A percentile compares a stretch with the other conserved stretches of the same genome.
Evolutionary conservation across 2,113 vertebrate species (phyloP).

Genomic region (Melanostigma gelatinosum): DNA sequence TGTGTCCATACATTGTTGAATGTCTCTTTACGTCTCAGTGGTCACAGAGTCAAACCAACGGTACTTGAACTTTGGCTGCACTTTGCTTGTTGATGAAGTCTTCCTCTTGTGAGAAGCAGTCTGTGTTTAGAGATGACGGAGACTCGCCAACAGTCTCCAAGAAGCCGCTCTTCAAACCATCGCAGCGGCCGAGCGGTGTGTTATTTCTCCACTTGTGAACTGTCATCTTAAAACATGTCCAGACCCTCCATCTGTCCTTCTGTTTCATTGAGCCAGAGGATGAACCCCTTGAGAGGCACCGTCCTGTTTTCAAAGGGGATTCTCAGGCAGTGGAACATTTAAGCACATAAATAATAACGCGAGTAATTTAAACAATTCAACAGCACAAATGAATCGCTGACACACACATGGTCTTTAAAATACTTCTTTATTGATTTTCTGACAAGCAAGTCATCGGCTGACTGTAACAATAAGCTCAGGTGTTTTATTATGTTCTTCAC

Average conservation of each 20-base stretch:
- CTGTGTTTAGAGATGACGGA: not conserved
- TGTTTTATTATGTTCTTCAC: not conserved
- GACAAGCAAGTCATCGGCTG: too few relatives aligned
- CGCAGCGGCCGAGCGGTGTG: not conserved
- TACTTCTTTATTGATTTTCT: not conserved
- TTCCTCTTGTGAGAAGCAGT: not conserved
- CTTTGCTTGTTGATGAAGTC: not conserved
- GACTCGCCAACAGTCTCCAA: not conserved
- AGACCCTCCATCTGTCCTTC: not conserved
- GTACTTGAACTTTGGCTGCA: constrained; percentile 36
- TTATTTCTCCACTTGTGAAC: not conserved
- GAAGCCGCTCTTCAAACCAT: not conserved
- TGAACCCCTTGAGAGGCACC: not conserved
- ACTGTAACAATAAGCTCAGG: not conserved
- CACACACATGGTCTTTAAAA: not conserved
- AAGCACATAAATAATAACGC: not conserved
- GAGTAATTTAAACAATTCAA: not conserved
- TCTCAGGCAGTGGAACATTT: not conserved
- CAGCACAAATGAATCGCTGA: not conserved
- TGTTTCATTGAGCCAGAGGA: not conserved
- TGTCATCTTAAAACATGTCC: too few relatives aligned
- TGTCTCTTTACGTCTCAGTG: constrained; percentile 25
- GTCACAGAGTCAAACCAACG: not conserved
- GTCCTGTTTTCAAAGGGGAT: not conserved
- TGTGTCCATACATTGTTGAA: constrained; percentile 23